phyloP scores from a whole-genome alignment of 2,888 invertebrate species.

The Platycnemis pennipes region DNA sequence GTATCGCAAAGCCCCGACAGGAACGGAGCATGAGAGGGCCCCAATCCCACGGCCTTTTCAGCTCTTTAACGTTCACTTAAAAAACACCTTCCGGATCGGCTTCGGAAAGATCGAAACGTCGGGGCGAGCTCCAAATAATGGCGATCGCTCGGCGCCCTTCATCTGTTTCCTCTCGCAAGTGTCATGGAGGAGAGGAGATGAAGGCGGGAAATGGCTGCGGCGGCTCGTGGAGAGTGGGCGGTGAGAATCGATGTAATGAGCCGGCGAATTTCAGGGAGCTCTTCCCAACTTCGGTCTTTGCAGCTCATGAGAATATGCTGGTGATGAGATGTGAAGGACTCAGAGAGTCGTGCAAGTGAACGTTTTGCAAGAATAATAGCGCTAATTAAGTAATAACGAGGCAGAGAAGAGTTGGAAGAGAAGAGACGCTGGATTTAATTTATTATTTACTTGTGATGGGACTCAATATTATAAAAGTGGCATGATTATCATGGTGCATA shows the following conservation, averaged over 20 bases:
- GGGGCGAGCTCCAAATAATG: neutral
- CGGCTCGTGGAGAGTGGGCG: neutral
- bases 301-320: no score
- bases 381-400: no score
- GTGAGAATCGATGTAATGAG: neutral
- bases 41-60: neutral
- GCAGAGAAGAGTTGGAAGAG: no score
- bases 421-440: no score
- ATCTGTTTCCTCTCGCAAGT: neutral
- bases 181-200: neutral
- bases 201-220: neutral
- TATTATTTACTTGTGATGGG: no score
- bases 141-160: neutral
- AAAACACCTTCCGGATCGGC: slow-evolving; percentile 1
- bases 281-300: no score
- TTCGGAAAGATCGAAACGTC: neutral
- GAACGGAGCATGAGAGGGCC: neutral
- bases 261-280: no score
- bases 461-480: no score
- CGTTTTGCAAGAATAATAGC: no score
- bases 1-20: neutral
- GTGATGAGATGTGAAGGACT: no score
- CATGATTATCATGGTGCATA: no score
- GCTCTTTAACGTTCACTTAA: slow-evolving; percentile 1
- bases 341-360: no score